Percentiles rank a stretch among this genome's conserved stretches.
Evolutionary conservation across 2,113 vertebrate species (phyloP).

Genomic region (Phalacrocorax brasilianus): DNA sequence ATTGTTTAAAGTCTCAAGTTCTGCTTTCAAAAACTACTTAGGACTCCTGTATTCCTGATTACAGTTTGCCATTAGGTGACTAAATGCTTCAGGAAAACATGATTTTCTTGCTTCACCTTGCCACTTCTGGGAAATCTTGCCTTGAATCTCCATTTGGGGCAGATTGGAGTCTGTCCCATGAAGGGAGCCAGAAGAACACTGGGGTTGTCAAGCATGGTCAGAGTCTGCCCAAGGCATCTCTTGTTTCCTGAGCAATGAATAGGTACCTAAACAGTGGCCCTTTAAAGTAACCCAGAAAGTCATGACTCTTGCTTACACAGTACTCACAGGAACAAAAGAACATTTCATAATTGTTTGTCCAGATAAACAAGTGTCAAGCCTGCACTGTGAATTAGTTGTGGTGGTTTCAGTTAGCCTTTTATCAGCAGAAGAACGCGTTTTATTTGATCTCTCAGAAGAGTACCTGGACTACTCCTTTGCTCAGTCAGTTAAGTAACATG

Average conservation of each 20-base stretch:
- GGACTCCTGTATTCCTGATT: background rate
- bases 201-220: background rate
- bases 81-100: background rate
- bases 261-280: constrained; percentile 7
- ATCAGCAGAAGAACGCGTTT: background rate
- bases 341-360: constrained; percentile 61
- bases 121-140: background rate
- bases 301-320: background rate
- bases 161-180: background rate
- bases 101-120: background rate
- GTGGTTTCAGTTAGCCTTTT: constrained; percentile 36
- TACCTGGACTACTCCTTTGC: background rate
- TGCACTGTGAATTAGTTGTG: constrained; percentile 11
- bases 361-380: constrained; percentile 58
- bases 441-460: constrained; percentile 19
- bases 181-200: background rate
- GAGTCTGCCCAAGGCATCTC: background rate
- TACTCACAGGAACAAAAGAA: constrained; percentile 33
- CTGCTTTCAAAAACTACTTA: background rate
- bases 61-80: background rate
- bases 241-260: background rate
- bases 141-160: background rate
- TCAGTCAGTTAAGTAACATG: background rate
- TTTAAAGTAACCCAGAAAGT: constrained; percentile 37
- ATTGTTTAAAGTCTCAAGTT: background rate